Evolutionary conservation across 2,888 invertebrate genomes (phyloP).

Genomic region (Cerastis rubricosa): DNA sequence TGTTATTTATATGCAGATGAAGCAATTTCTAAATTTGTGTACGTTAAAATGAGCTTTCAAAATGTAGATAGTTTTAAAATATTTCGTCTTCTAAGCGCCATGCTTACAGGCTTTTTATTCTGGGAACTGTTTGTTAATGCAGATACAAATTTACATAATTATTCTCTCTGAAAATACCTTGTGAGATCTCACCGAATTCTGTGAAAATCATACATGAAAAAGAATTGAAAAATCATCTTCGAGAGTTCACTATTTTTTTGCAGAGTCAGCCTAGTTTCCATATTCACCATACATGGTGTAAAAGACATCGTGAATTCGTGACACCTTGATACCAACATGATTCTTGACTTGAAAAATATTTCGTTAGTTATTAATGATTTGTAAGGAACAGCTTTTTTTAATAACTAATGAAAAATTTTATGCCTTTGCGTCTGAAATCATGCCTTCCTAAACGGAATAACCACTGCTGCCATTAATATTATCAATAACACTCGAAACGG

Average conservation of each 20-base stretch:
- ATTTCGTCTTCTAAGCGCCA: background rate
- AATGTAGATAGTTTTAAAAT: background rate
- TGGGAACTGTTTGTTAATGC: background rate
- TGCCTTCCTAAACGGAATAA: background rate
- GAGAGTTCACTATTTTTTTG: background rate
- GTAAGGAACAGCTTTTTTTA: background rate
- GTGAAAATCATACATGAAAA: background rate
- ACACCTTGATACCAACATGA: background rate
- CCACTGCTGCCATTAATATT: background rate
- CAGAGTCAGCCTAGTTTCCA: background rate
- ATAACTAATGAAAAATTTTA: background rate
- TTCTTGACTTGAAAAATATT: background rate
- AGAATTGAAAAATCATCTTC: background rate
- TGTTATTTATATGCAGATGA: slow-evolving; percentile 51
- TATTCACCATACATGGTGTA: background rate
- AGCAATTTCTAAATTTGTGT: slow-evolving; percentile 52
- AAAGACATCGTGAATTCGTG: background rate
- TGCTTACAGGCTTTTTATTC: too few relatives aligned
- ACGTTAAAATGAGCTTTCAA: slow-evolving; percentile 30
- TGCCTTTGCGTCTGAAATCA: background rate
- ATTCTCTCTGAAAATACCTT: background rate
- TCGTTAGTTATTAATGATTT: background rate
- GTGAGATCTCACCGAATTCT: background rate
- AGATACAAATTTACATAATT: background rate
- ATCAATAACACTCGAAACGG: too few relatives aligned